A percentile compares a stretch with the other conserved stretches of the same genome.
phyloP scores from a whole-genome alignment of 2,888 invertebrate genomes.

The Lithosia quadra region DNA sequence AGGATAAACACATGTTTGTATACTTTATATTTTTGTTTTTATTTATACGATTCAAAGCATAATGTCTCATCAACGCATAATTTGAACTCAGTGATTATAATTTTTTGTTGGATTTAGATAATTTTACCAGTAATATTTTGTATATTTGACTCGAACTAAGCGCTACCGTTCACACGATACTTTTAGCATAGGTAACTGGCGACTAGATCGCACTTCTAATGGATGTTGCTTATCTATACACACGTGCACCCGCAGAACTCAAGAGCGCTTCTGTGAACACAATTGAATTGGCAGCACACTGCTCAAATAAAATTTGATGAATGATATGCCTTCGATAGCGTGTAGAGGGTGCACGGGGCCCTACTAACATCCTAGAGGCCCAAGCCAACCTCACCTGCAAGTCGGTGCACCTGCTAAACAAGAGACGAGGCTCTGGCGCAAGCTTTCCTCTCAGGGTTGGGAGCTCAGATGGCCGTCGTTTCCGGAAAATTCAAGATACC shows the following conservation, averaged over 20 bases:
- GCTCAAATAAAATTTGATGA: neutral
- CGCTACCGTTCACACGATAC: neutral
- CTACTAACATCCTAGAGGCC: too few species aligned
- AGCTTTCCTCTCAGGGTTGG: too few species aligned
- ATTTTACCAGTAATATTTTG: conserved; percentile 11
- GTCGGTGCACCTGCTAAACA: too few species aligned
- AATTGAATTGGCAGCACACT: neutral
- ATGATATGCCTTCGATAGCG: too few species aligned
- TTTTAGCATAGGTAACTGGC: neutral
- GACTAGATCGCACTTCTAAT: too few species aligned
- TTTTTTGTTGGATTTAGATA: conserved; percentile 16
- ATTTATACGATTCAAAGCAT: conserved; percentile 38
- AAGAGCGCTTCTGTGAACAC: neutral
- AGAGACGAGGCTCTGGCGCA: too few species aligned
- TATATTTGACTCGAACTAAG: neutral
- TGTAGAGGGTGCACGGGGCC: too few species aligned
- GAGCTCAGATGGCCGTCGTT: too few species aligned
- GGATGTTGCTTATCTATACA: neutral
- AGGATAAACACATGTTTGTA: conserved; percentile 20
- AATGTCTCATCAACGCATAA: conserved; percentile 49
- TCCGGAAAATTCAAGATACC: too few species aligned
- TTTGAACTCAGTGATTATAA: conserved; percentile 31
- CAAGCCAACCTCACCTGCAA: too few species aligned
- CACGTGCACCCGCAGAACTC: neutral
- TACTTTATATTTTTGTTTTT: conserved; percentile 27